These are phyloP conservation scores for Pyrrhosoma nymphula DNA, from an alignment of 2,888 invertebrate species.

Conservation along the genomic window DNA sequence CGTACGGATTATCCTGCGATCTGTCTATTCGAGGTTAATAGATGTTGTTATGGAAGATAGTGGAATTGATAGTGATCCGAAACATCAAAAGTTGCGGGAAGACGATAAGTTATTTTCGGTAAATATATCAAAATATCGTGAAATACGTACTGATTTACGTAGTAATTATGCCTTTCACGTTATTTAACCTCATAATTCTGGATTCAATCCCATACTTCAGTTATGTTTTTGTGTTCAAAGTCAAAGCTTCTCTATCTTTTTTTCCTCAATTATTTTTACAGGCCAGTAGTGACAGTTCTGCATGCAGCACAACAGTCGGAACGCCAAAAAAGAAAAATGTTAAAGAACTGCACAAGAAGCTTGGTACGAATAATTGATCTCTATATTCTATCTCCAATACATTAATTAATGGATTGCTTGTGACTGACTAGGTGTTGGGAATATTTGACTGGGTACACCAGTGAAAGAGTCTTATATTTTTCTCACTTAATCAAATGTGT, in stretches of 20 bases:
- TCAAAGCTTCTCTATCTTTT: no score
- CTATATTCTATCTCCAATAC: no score
- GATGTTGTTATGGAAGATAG: conserved; percentile 78
- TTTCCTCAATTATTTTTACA: conserved; percentile 72
- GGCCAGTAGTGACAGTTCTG: conserved; percentile 77
- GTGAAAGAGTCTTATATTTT: no score
- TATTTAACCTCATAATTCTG: background rate
- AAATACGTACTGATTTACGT: background rate
- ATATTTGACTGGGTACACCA: no score
- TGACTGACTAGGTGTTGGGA: no score
- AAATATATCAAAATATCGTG: conserved; percentile 28
- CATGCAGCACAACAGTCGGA: conserved; percentile 74
- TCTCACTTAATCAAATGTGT: no score
- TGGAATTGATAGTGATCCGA: conserved; percentile 80
- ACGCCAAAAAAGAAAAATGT: conserved; percentile 75
- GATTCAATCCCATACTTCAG: background rate
- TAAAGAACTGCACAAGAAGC: conserved; percentile 77
- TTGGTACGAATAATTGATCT: conserved; percentile 74
- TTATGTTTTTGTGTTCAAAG: background rate
- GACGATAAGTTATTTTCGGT: conserved; percentile 77
- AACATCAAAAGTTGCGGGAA: conserved; percentile 75
- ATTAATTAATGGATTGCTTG: no score
- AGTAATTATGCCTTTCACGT: background rate
- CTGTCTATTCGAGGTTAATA: background rate
- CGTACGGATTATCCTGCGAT: background rate